These are phyloP conservation scores for Antechinus flavipes DNA, from an alignment of 2,113 vertebrate species.

Conservation along the genomic window DNA sequence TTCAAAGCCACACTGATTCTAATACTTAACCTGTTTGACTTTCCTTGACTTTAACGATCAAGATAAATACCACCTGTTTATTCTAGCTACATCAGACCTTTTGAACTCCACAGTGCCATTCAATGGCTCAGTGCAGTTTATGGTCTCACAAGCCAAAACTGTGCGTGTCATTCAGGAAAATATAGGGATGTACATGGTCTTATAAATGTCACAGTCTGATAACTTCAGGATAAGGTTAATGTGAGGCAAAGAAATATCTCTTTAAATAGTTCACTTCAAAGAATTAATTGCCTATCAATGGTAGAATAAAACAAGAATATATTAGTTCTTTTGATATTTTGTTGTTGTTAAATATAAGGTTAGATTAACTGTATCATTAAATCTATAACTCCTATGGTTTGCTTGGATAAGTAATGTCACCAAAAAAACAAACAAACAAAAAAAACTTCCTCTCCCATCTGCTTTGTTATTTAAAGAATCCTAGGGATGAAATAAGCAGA, in stretches of 20 bases:
- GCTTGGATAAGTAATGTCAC: background rate
- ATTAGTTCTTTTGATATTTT: background rate
- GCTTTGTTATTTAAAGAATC: background rate
- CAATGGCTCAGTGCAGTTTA: background rate
- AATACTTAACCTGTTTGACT: slow-evolving; percentile 18
- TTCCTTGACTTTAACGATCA: slow-evolving; percentile 19
- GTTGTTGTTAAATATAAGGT: background rate
- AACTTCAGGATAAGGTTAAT: background rate
- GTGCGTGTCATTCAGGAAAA: background rate
- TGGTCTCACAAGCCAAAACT: background rate
- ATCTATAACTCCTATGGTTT: background rate
- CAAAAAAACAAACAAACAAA: background rate
- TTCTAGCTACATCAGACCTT: background rate
- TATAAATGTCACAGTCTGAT: background rate
- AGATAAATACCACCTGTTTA: background rate
- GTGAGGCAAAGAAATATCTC: background rate
- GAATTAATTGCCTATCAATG: slow-evolving; percentile 14
- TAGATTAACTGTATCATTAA: slow-evolving; percentile 8
- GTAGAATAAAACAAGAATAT: background rate
- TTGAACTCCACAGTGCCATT: background rate
- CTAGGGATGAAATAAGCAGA: background rate
- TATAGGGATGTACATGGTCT: background rate
- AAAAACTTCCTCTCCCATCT: background rate
- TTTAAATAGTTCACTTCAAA: slow-evolving; percentile 20
- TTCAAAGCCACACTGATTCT: slow-evolving; percentile 25